A percentile compares a stretch with the other conserved stretches of the same genome.
phyloP scores from a whole-genome alignment of 2,797 vertebrate genomes.

The Acanthopagrus latus region DNA sequence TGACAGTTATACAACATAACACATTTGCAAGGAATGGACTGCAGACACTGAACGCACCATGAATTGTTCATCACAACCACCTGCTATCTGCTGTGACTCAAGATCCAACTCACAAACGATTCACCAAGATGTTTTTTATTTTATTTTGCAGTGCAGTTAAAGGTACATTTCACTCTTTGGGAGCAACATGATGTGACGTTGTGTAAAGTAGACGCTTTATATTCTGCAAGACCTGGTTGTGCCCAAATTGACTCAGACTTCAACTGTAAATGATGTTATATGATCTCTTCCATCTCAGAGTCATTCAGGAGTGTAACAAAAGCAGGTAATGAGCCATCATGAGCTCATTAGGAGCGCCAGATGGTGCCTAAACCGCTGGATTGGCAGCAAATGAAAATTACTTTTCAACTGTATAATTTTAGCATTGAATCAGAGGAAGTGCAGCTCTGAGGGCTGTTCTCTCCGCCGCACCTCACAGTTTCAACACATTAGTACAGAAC shows the following conservation, averaged over 20 bases:
- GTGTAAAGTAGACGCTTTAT: no score
- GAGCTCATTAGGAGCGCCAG: slow-evolving; percentile 55
- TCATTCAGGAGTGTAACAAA: slow-evolving; percentile 43
- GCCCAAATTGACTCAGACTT: background rate
- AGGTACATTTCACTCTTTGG: no score
- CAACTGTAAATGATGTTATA: slow-evolving; percentile 1
- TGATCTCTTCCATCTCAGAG: slow-evolving; percentile 19
- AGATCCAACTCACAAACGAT: no score
- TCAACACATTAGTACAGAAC: background rate
- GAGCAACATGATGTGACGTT: no score
- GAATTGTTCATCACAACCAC: no score
- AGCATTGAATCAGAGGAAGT: slow-evolving; percentile 33
- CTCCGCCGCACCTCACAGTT: background rate
- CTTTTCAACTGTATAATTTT: slow-evolving; percentile 56
- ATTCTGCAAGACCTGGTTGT: no score
- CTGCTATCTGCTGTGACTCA: no score
- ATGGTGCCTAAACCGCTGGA: slow-evolving; percentile 54
- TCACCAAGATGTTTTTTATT: no score
- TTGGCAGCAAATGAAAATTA: slow-evolving; percentile 58
- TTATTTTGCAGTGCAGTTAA: no score
- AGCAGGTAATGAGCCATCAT: slow-evolving; percentile 63
- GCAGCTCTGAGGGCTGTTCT: slow-evolving; percentile 13
- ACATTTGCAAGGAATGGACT: no score
- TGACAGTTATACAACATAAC: no score
- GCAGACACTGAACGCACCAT: no score